Percentiles rank a stretch among this genome's conserved stretches.
Evolutionary conservation across 2,888 invertebrate species (phyloP).

Genomic region (Graphium colonna): DNA sequence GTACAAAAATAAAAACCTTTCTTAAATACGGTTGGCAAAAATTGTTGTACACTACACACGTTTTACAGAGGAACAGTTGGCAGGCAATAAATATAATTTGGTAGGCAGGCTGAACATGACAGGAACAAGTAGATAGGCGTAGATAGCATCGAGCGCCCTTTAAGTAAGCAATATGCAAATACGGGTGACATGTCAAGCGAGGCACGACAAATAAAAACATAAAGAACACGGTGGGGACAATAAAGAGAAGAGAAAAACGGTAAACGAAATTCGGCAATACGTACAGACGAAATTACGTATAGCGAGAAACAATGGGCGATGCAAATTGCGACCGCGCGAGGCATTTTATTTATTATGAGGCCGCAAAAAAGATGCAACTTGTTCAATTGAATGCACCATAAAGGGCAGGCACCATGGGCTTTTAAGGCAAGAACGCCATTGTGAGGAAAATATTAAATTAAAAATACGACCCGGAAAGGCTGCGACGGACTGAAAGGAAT

Average conservation of each 20-base stretch:
- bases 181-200: constrained; percentile 18
- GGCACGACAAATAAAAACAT: constrained; percentile 39
- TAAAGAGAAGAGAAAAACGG: constrained; percentile 39
- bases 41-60: not conserved
- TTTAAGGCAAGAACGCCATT: constrained; percentile 53
- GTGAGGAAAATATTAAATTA: constrained; percentile 52
- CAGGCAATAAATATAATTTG: constrained; percentile 9
- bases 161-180: constrained; percentile 19
- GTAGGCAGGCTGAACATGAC: constrained; percentile 14
- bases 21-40: not conserved
- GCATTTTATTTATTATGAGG: constrained; percentile 56
- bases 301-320: constrained; percentile 67
- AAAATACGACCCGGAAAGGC: constrained; percentile 49
- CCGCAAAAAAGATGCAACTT: constrained; percentile 51
- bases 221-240: constrained; percentile 32
- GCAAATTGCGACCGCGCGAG: constrained; percentile 60
- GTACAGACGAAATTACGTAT: constrained; percentile 61
- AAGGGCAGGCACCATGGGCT: constrained; percentile 47
- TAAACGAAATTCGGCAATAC: constrained; percentile 42
- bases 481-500: constrained; percentile 36
- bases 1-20: too few relatives aligned
- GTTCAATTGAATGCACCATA: constrained; percentile 57
- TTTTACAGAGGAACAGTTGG: not conserved
- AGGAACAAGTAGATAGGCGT: constrained; percentile 19
- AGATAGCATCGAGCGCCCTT: constrained; percentile 12